Evolutionary conservation across 2,888 invertebrate species (phyloP).

Genomic region (Nephrotoma flavescens): DNA sequence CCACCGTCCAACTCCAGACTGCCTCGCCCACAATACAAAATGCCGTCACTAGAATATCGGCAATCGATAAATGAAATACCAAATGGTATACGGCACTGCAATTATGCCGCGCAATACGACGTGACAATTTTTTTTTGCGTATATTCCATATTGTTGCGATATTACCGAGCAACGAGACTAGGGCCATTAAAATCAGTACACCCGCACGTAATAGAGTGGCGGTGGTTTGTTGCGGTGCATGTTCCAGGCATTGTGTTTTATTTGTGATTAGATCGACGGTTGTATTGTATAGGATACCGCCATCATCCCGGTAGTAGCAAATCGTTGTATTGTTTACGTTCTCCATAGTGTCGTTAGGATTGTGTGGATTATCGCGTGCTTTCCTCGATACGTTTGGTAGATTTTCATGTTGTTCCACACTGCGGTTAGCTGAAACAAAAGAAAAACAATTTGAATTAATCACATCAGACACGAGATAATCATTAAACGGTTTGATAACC

Average conservation of each 20-base stretch:
- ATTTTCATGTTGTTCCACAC: background rate
- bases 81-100: conserved; percentile 62
- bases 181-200: conserved; percentile 52
- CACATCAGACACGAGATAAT: background rate
- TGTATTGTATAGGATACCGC: background rate
- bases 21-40: conserved; percentile 72
- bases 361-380: background rate
- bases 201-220: conserved; percentile 48
- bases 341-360: background rate
- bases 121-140: conserved; percentile 42
- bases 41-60: conserved; percentile 65
- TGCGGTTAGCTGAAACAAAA: background rate
- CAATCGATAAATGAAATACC: conserved; percentile 67
- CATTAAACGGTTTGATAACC: background rate
- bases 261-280: background rate
- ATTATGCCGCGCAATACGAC: conserved; percentile 41
- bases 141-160: conserved; percentile 64
- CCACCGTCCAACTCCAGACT: conserved; percentile 64
- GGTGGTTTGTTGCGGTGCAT: conserved; percentile 52
- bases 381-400: background rate
- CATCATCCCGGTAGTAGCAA: background rate
- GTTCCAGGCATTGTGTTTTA: conserved; percentile 31
- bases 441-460: background rate
- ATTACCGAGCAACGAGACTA: conserved; percentile 60
- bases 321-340: background rate